These are phyloP conservation scores for Pholis gunnellus DNA, from an alignment of 2,113 vertebrate genomes.

Conservation along the genomic window DNA sequence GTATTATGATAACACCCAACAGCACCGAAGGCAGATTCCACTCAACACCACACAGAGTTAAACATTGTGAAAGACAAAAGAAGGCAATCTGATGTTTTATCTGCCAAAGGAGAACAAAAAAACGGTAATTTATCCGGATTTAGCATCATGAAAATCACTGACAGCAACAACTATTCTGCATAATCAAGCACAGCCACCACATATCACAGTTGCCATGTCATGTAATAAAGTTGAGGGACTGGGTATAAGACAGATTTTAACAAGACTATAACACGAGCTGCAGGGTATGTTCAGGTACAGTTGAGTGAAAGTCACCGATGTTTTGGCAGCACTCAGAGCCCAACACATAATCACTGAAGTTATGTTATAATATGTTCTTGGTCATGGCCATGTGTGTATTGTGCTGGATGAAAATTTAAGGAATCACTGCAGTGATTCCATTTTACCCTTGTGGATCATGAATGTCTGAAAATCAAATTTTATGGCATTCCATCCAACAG, in stretches of 20 bases:
- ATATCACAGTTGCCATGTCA: background rate
- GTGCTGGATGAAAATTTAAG: background rate
- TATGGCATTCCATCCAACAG: background rate
- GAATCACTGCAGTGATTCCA: background rate
- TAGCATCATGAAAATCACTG: background rate
- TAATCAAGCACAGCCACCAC: background rate
- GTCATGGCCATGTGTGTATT: background rate
- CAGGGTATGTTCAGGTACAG: background rate
- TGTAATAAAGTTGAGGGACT: background rate
- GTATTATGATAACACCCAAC: conserved; percentile 5
- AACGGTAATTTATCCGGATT: background rate
- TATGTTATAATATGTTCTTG: background rate
- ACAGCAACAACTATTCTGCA: background rate
- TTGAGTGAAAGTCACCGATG: too few relatives aligned
- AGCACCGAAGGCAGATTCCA: background rate
- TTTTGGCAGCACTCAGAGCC: too few relatives aligned
- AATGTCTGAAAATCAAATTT: background rate
- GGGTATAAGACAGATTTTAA: background rate
- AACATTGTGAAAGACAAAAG: conserved; percentile 1
- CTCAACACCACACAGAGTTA: background rate
- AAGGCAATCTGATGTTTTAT: background rate
- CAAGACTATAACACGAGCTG: background rate
- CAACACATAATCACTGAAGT: background rate
- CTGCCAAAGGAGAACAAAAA: background rate
- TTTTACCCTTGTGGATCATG: background rate